phyloP scores from a whole-genome alignment of 1,140 invertebrate genomes.

The Neoseiulus cucumeris region DNA sequence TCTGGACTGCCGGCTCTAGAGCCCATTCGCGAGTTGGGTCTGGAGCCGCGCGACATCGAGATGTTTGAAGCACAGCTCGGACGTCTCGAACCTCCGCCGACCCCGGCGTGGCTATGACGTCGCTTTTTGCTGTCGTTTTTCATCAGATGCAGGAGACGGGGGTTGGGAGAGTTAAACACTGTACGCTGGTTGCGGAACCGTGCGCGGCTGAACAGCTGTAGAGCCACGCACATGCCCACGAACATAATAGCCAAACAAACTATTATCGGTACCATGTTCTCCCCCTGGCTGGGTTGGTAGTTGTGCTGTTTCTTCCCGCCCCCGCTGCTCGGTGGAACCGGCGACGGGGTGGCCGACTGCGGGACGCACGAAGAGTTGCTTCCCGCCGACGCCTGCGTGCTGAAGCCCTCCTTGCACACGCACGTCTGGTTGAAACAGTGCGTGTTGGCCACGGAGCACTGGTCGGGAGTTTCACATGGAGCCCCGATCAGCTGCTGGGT shows the following conservation, averaged over 20 bases:
- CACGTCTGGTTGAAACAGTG: conserved; percentile 9
- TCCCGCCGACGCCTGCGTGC: neutral
- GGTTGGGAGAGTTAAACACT: conserved; percentile 84
- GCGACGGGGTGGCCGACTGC: neutral
- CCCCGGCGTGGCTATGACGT: conserved; percentile 5
- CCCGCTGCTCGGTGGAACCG: neutral
- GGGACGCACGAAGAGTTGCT: neutral
- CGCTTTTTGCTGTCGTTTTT: conserved; percentile 5
- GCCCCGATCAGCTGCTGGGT: neutral
- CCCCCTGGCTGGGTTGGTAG: neutral
- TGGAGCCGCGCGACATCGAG: conserved; percentile 5
- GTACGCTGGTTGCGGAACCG: conserved; percentile 72
- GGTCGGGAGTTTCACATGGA: neutral
- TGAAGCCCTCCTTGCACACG: neutral
- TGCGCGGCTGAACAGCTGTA: conserved; percentile 62
- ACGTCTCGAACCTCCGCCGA: neutral
- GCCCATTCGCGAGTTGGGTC: neutral
- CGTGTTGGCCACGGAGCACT: neutral
- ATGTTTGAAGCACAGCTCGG: conserved; percentile 3
- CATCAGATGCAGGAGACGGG: conserved; percentile 28
- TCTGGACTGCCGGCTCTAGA: conserved; percentile 6
- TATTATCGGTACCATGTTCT: conserved; percentile 65
- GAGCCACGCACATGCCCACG: conserved; percentile 74
- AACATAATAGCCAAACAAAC: conserved; percentile 80
- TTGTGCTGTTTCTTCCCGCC: neutral